phyloP scores from a whole-genome alignment of 1,140 invertebrate genomes.

The Popillia japonica region DNA sequence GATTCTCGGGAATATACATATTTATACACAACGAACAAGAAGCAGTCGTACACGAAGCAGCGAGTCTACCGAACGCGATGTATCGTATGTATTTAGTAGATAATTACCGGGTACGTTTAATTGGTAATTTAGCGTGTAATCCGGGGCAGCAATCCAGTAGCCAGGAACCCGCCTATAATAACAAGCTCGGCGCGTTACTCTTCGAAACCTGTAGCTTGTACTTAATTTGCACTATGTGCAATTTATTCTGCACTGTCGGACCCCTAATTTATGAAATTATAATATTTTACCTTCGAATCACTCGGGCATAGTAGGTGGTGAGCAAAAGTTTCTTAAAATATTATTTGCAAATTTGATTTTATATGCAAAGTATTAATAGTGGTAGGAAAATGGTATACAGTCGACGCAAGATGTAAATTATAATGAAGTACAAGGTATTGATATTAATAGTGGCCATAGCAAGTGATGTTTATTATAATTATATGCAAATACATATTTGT shows the following conservation, averaged over 20 bases:
- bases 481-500: too few relatives aligned
- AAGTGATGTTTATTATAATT: too few relatives aligned
- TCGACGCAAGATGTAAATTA: too few relatives aligned
- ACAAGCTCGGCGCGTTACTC: conserved; percentile 46
- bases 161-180: conserved; percentile 48
- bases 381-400: too few relatives aligned
- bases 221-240: conserved; percentile 30
- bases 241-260: conserved; percentile 26
- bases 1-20: background rate
- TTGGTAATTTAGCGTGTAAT: conserved; percentile 54
- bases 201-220: conserved; percentile 4
- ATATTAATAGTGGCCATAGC: too few relatives aligned
- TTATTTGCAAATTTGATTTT: too few relatives aligned
- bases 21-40: background rate
- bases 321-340: too few relatives aligned
- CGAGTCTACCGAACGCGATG: conserved; percentile 27
- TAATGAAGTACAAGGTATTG: too few relatives aligned
- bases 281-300: conserved; percentile 27
- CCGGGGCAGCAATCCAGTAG: conserved; percentile 51
- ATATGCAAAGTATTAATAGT: too few relatives aligned
- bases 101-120: conserved; percentile 52
- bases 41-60: conserved; percentile 40
- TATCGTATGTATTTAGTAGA: conserved; percentile 47
- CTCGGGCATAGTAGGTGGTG: background rate
- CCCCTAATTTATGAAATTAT: conserved; percentile 36